Evolutionary conservation across 37 sponge, comb jelly and placozoan genomes (phyloP).

Genomic region (Amphimedon queenslandica): DNA sequence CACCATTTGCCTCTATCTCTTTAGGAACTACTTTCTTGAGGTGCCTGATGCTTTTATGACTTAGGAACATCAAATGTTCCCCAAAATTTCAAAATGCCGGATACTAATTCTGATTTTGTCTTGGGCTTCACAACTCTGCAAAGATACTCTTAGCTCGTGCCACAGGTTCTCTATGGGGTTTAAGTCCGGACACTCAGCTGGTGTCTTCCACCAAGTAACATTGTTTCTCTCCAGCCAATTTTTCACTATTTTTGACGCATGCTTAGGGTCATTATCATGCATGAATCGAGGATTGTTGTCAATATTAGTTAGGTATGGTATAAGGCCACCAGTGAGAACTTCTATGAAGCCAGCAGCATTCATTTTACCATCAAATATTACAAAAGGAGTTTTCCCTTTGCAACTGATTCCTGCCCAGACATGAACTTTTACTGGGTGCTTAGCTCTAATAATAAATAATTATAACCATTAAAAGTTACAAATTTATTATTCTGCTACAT

Average conservation of each 20-base stretch:
- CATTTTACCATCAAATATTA: not conserved
- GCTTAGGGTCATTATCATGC: constrained; percentile 32
- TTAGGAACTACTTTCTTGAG: not conserved
- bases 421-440: constrained; percentile 2
- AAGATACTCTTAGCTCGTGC: constrained; percentile 1
- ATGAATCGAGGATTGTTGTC: not conserved
- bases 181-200: constrained; percentile 23
- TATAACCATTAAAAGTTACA: too few species aligned
- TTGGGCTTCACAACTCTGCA: not conserved
- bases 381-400: not conserved
- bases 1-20: not conserved
- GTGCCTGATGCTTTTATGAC: constrained; percentile 1
- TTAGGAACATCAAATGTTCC: not conserved
- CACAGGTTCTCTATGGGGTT: constrained; percentile 36
- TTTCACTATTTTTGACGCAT: constrained; percentile 15
- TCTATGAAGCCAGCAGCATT: not conserved
- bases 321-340: not conserved
- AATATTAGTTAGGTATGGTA: not conserved
- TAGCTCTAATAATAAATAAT: too few species aligned
- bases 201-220: constrained; percentile 32
- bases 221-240: constrained; percentile 5
- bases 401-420: not conserved
- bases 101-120: not conserved
- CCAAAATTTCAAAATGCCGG: not conserved
- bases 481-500: too few species aligned